Percentiles rank a stretch among this genome's conserved stretches.
phyloP scores from a whole-genome alignment of 2,888 invertebrate species.

The Patella caerulea region DNA sequence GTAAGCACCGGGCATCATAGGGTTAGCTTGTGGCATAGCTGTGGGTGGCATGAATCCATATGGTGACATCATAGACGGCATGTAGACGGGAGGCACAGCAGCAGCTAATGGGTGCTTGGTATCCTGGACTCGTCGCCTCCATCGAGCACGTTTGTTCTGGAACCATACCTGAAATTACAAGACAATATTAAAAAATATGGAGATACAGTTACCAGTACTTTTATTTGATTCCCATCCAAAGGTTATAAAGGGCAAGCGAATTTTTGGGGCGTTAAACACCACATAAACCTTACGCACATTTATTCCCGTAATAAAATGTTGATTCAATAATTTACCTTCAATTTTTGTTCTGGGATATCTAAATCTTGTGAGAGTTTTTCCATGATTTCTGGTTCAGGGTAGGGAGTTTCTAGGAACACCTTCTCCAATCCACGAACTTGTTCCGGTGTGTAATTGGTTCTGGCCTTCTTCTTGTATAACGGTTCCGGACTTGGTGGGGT shows the following conservation, averaged over 20 bases:
- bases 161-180: constrained; percentile 17
- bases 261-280: background rate
- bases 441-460: constrained; percentile 50
- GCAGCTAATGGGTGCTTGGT: constrained; percentile 13
- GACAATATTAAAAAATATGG: background rate
- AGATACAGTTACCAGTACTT: background rate
- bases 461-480: constrained; percentile 43
- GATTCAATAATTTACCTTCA: constrained; percentile 40
- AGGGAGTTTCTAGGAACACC: constrained; percentile 53
- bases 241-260: no score
- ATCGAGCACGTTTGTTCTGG: constrained; percentile 24
- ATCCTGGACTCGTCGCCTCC: constrained; percentile 20
- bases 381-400: constrained; percentile 51
- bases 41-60: constrained; percentile 16
- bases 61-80: constrained; percentile 10
- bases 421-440: constrained; percentile 49
- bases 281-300: background rate
- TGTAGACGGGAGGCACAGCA: background rate
- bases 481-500: constrained; percentile 27
- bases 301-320: no score
- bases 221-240: background rate
- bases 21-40: constrained; percentile 13
- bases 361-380: constrained; percentile 46
- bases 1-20: constrained; percentile 17
- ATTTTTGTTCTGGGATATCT: constrained; percentile 48